A percentile compares a stretch with the other conserved stretches of the same genome.
These are phyloP conservation scores for Grammomys surdaster DNA, from an alignment of 2,113 vertebrate species.

Conservation along the genomic window DNA sequence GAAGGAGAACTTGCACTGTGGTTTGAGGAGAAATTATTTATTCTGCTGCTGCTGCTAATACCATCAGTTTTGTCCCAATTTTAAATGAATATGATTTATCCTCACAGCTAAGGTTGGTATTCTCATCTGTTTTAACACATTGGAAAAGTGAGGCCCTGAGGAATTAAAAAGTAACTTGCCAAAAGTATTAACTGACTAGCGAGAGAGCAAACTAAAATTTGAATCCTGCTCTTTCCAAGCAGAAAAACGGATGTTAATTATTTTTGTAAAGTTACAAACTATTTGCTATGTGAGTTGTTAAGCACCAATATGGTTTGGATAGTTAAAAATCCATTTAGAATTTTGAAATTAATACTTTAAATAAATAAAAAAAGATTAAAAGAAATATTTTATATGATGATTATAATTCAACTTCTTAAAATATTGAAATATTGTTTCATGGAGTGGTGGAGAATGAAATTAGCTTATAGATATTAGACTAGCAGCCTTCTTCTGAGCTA, in stretches of 20 bases:
- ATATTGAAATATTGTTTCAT: not conserved
- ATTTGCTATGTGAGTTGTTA: conserved; percentile 40
- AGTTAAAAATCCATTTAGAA: conserved; percentile 35
- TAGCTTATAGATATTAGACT: not conserved
- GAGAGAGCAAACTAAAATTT: conserved; percentile 13
- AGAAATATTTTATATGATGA: not conserved
- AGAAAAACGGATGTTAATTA: not conserved
- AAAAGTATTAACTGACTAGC: not conserved
- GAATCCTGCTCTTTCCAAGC: not conserved
- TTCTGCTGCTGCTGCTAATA: not conserved
- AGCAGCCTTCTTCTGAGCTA: not conserved
- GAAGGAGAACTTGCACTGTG: not conserved
- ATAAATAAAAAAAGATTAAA: not conserved
- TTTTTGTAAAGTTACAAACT: not conserved
- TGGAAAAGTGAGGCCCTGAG: conserved; percentile 3
- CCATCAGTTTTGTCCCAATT: not conserved
- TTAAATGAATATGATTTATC: conserved; percentile 28
- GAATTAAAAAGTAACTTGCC: conserved; percentile 36
- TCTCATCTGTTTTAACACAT: conserved; percentile 47
- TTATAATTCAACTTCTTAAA: not conserved
- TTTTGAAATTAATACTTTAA: conserved; percentile 9
- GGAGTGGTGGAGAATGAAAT: not conserved
- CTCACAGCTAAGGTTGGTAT: conserved; percentile 1
- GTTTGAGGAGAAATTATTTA: not conserved
- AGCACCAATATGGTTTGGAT: not conserved